Conservation (phyloP, 1,140 invertebrate genomes). For the Lordiphosa collinella region DNA sequence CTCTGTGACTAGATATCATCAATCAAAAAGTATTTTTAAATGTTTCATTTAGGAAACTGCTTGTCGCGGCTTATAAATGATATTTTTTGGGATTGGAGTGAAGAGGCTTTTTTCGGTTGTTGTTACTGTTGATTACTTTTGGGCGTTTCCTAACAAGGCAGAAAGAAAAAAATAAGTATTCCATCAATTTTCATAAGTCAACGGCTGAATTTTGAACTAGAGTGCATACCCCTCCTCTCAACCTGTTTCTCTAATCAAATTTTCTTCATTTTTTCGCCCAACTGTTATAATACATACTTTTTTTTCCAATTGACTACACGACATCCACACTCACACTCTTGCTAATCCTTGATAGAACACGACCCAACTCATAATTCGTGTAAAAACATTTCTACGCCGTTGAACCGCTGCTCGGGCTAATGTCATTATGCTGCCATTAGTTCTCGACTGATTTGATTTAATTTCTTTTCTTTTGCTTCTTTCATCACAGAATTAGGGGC, state of each 20-base stretch:
- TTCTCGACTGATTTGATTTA: conserved; percentile 64
- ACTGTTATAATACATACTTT: conserved; percentile 58
- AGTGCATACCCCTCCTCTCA: background rate
- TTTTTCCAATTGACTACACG: conserved; percentile 57
- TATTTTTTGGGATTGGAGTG: conserved; percentile 22
- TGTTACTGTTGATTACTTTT: conserved; percentile 50
- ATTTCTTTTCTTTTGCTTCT: background rate
- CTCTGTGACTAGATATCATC: conserved; percentile 59
- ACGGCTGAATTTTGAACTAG: conserved; percentile 41
- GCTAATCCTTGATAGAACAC: conserved; percentile 27
- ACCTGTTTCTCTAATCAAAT: conserved; percentile 47
- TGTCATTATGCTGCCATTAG: conserved; percentile 62
- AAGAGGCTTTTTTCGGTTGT: background rate
- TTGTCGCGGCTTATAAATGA: conserved; percentile 75
- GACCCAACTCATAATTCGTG: conserved; percentile 46
- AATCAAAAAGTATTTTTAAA: conserved; percentile 69
- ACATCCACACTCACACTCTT: conserved; percentile 30
- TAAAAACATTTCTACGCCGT: conserved; percentile 53
- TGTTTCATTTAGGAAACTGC: conserved; percentile 54
- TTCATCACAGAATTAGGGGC: background rate
- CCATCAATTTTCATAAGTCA: too few relatives aligned
- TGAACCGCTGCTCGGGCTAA: conserved; percentile 41
- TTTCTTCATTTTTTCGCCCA: conserved; percentile 44
- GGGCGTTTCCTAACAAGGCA: conserved; percentile 18
- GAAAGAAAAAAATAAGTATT: conserved; percentile 11